Conservation (phyloP, 2,113 vertebrate genomes). For the Pseudopipra pipra region DNA sequence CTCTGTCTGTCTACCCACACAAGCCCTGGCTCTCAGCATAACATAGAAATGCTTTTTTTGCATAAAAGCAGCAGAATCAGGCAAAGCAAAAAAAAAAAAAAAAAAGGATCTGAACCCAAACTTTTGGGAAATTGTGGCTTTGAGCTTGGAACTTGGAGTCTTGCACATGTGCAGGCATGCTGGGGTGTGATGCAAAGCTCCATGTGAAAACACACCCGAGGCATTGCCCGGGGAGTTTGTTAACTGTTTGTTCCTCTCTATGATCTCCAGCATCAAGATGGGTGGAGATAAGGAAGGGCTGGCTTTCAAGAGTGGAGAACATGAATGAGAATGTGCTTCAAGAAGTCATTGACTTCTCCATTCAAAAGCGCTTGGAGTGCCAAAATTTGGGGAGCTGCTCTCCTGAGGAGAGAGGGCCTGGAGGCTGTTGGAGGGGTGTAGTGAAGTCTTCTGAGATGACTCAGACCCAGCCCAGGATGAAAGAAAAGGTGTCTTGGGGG, state of each 20-base stretch:
- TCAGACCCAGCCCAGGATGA: not conserved
- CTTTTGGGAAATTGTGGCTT: not conserved
- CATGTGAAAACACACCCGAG: not conserved
- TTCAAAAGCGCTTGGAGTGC: not conserved
- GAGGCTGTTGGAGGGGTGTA: not conserved
- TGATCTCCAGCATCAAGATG: not conserved
- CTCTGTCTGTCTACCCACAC: not conserved
- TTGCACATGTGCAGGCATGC: not conserved
- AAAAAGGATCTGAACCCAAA: not conserved
- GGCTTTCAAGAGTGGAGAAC: not conserved
- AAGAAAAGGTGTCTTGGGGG: not conserved
- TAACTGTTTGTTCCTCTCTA: not conserved
- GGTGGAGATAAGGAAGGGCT: not conserved
- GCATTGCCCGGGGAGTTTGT: not conserved
- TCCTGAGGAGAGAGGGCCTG: not conserved
- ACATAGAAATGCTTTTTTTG: not conserved
- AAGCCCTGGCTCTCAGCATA: not conserved
- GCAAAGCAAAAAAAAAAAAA: not conserved
- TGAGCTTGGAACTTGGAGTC: not conserved
- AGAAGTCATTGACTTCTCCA: not conserved
- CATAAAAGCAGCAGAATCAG: not conserved
- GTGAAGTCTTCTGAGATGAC: not conserved
- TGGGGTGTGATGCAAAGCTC: not conserved
- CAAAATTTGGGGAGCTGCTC: not conserved
- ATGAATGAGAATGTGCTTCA: not conserved